Percentiles rank a stretch among this genome's conserved stretches.
These are phyloP conservation scores for Esox niger DNA, from an alignment of 2,113 vertebrate genomes.

Conservation along the genomic window DNA sequence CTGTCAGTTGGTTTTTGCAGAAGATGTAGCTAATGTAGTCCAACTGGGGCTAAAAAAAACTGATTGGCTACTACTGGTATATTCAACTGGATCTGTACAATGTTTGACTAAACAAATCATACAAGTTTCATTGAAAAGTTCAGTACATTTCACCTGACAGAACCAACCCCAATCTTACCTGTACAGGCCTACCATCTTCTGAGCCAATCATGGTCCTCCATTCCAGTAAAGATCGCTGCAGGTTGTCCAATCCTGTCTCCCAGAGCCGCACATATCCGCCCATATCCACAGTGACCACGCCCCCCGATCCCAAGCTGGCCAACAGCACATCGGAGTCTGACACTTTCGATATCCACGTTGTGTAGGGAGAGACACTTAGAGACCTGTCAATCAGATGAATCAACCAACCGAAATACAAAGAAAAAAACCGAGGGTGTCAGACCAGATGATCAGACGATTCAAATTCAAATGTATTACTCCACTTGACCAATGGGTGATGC, in stretches of 20 bases:
- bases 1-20: too few species aligned
- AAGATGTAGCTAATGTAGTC: too few species aligned
- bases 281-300: slow-evolving; percentile 89
- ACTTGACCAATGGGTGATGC: too few species aligned
- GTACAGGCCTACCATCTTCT: slow-evolving; percentile 79
- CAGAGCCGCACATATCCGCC: slow-evolving; percentile 86
- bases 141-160: too few species aligned
- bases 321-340: slow-evolving; percentile 84
- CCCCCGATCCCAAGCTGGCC: slow-evolving; percentile 75
- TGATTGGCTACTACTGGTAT: too few species aligned
- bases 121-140: too few species aligned
- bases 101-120: too few species aligned
- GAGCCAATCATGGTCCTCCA: slow-evolving; percentile 95
- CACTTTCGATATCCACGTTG: slow-evolving; percentile 86
- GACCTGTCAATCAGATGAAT: slow-evolving; percentile 69
- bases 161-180: slow-evolving; percentile 74
- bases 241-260: slow-evolving; percentile 87
- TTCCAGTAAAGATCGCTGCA: slow-evolving; percentile 87
- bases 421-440: too few species aligned
- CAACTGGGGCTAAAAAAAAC: too few species aligned
- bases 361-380: slow-evolving; percentile 81
- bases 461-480: too few species aligned
- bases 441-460: too few species aligned
- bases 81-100: too few species aligned
- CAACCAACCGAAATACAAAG: neutral